A percentile compares a stretch with the other conserved stretches of the same genome.
Evolutionary conservation across 2,888 invertebrate species (phyloP).

Genomic region (Conops quadrifasciatus): DNA sequence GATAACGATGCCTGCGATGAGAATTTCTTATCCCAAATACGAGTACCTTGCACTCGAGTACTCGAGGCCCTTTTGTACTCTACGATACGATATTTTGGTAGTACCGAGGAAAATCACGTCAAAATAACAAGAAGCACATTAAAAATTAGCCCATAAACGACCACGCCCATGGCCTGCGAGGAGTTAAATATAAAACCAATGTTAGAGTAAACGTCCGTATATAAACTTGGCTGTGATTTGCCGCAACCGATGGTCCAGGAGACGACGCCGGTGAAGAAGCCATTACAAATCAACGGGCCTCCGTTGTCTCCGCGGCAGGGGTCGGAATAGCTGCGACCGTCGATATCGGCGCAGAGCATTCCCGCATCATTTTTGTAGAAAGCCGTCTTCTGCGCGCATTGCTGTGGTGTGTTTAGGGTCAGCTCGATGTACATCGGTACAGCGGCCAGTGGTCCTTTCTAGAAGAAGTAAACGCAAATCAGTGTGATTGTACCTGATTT

Average conservation of each 20-base stretch:
- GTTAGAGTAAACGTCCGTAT: conserved; percentile 43
- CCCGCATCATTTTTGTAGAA: conserved; percentile 30
- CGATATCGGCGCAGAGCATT: conserved; percentile 40
- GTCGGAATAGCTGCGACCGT: conserved; percentile 28
- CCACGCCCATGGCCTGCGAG: not conserved
- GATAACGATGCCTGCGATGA: no score
- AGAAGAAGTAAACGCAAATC: not conserved
- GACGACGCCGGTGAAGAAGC: conserved; percentile 44
- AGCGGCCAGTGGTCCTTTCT: conserved; percentile 45
- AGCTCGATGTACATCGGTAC: conserved; percentile 27
- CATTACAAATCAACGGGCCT: conserved; percentile 47
- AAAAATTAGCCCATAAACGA: not conserved
- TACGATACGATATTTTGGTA: no score
- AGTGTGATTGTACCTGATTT: not conserved
- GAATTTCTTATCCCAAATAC: no score
- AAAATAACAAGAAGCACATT: no score
- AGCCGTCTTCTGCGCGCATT: conserved; percentile 31
- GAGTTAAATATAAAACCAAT: conserved; percentile 36
- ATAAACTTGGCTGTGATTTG: conserved; percentile 40
- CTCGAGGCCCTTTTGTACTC: no score
- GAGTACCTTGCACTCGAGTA: no score
- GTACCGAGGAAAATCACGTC: no score
- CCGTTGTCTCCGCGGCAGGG: conserved; percentile 49
- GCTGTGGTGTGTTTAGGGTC: not conserved
- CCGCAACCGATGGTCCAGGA: conserved; percentile 47